phyloP scores from a whole-genome alignment of 35 echinoderm and acorn worm genomes.

The Amphiura filiformis region DNA sequence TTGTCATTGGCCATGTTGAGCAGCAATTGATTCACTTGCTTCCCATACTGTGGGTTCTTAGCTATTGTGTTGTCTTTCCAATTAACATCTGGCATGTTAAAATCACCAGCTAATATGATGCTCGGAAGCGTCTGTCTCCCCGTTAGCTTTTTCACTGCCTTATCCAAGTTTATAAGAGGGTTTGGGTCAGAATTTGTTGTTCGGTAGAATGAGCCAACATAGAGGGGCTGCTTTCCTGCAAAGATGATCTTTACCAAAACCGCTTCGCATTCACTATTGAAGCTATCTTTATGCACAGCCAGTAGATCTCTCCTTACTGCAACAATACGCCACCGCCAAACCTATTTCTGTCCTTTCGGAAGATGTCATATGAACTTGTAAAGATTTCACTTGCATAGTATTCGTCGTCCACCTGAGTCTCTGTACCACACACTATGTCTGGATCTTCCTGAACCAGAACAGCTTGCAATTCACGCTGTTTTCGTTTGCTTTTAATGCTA shows the following conservation, averaged over 20 bases:
- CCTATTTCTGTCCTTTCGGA: conserved; percentile 1
- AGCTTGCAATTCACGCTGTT: not conserved
- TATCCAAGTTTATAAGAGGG: not conserved
- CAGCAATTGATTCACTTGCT: too few relatives aligned
- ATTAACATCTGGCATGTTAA: too few relatives aligned
- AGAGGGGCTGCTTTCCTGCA: too few relatives aligned
- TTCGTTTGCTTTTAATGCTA: not conserved
- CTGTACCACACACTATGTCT: not conserved
- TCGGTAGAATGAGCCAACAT: too few relatives aligned
- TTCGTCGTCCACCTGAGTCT: not conserved
- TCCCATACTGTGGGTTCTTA: too few relatives aligned
- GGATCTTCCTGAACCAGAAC: not conserved
- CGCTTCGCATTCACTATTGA: conserved; percentile 12
- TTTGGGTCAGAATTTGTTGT: too few relatives aligned
- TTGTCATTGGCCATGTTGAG: too few relatives aligned
- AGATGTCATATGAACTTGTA: not conserved
- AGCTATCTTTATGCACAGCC: not conserved
- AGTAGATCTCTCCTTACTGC: conserved; percentile 6
- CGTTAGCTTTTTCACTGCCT: conserved; percentile 5
- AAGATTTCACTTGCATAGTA: not conserved
- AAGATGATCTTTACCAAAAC: too few relatives aligned
- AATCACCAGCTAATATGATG: conserved; percentile 1
- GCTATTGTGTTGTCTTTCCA: too few relatives aligned
- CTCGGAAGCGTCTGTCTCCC: not conserved
- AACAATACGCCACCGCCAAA: not conserved